Conservation (phyloP, 2,888 invertebrate genomes). For the Hirtodrosophila cameraria region DNA sequence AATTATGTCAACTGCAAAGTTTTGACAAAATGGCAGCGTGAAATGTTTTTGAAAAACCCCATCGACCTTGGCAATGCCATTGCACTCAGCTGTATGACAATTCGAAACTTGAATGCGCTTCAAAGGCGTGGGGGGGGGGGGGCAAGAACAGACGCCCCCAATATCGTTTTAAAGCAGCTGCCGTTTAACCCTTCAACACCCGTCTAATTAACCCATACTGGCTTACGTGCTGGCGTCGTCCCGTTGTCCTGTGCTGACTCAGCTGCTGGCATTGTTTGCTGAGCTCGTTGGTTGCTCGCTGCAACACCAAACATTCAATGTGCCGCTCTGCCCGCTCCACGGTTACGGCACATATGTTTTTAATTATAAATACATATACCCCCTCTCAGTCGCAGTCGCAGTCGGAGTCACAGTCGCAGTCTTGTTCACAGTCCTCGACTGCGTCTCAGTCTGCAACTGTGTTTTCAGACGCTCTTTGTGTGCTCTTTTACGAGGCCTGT, state of each 20-base stretch:
- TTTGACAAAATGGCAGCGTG: too few species aligned
- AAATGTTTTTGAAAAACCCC: neutral
- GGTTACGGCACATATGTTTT: conserved; percentile 72
- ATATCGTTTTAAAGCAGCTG: conserved; percentile 32
- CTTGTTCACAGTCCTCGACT: conserved; percentile 36
- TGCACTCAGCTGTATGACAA: conserved; percentile 33
- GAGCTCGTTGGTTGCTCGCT: conserved; percentile 24
- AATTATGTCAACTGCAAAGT: neutral
- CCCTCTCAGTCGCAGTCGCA: neutral
- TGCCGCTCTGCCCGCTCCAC: neutral
- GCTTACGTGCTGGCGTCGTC: conserved; percentile 11
- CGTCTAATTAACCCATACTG: conserved; percentile 71
- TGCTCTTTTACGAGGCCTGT: conserved; percentile 4
- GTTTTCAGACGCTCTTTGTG: conserved; percentile 9
- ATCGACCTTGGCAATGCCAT: conserved; percentile 42
- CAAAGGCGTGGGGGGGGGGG: neutral
- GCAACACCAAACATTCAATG: neutral
- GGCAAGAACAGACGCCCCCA: conserved; percentile 13
- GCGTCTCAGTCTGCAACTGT: conserved; percentile 14
- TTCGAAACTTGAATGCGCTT: conserved; percentile 4
- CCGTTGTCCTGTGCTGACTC: conserved; percentile 39
- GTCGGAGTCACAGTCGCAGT: conserved; percentile 3
- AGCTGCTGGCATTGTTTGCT: conserved; percentile 56
- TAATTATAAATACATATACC: conserved; percentile 63
- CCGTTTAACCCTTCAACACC: conserved; percentile 60